A percentile compares a stretch with the other conserved stretches of the same genome.
Conservation (phyloP, 2,888 invertebrate genomes). For the Anthophora plumipes region DNA sequence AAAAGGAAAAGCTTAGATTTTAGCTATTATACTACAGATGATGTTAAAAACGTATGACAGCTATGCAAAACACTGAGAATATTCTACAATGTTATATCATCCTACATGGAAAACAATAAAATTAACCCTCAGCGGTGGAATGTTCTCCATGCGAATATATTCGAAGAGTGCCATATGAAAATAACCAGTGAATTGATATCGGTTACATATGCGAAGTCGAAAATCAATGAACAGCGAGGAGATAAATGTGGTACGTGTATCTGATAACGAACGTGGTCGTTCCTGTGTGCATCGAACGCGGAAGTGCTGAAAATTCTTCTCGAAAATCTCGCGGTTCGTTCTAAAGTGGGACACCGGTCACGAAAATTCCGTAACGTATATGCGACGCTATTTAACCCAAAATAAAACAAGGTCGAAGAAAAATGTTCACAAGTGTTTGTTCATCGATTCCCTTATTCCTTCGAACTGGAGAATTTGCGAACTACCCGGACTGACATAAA, state of each 20-base stretch:
- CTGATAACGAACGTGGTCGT: constrained; percentile 1
- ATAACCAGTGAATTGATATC: constrained; percentile 8
- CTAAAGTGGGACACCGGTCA: constrained; percentile 1
- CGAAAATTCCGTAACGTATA: constrained; percentile 1
- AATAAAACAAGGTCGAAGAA: constrained; percentile 24
- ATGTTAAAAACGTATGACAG: neutral
- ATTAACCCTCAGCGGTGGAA: constrained; percentile 6
- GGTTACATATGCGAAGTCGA: neutral
- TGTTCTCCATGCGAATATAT: neutral
- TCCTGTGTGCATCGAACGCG: neutral
- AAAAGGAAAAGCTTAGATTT: no score
- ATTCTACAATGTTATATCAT: no score
- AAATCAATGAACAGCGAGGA: constrained; percentile 11
- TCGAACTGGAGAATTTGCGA: neutral
- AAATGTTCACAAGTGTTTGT: constrained; percentile 2
- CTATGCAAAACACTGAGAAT: no score
- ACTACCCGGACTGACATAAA: neutral
- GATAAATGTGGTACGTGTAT: neutral
- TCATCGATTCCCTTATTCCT: neutral
- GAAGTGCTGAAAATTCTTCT: neutral
- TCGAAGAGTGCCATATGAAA: neutral
- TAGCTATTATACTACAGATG: neutral
- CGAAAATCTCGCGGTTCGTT: neutral
- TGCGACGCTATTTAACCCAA: neutral
- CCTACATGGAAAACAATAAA: neutral